phyloP scores from a whole-genome alignment of 2,113 vertebrate species.

The Orthonyx spaldingii region DNA sequence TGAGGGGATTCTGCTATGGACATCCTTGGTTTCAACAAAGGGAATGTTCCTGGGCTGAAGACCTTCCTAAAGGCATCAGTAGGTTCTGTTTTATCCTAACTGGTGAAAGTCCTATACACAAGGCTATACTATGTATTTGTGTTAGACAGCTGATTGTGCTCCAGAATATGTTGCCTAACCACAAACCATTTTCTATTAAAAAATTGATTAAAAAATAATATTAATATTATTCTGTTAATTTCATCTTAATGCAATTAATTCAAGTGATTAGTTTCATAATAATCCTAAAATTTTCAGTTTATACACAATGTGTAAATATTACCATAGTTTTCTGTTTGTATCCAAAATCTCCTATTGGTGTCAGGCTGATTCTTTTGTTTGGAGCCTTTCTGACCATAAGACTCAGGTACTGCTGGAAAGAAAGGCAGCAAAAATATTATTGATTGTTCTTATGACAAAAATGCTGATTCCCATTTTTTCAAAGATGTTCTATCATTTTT shows the following conservation, averaged over 20 bases:
- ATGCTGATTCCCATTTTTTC: not conserved
- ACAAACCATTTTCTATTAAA: not conserved
- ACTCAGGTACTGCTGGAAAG: not conserved
- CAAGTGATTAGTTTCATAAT: not conserved
- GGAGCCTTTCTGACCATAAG: not conserved
- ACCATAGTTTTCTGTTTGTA: not conserved
- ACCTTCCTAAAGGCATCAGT: not conserved
- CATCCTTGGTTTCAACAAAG: not conserved
- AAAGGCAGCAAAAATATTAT: not conserved
- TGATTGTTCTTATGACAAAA: not conserved
- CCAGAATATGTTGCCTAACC: not conserved
- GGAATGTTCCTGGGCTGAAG: not conserved
- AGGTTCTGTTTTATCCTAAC: not conserved
- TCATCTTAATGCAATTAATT: not conserved
- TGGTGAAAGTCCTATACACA: not conserved
- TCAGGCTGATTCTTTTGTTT: not conserved
- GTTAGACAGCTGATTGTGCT: not conserved
- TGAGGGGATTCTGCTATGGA: rapidly evolving
- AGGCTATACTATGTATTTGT: not conserved
- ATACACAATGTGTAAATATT: not conserved
- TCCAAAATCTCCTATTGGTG: not conserved
- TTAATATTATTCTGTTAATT: not conserved
- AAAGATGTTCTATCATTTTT: not conserved
- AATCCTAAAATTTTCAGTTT: not conserved
- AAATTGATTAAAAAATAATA: not conserved